Evolutionary conservation across 2,113 vertebrate genomes (phyloP).

Genomic region (Setophaga kirtlandii): DNA sequence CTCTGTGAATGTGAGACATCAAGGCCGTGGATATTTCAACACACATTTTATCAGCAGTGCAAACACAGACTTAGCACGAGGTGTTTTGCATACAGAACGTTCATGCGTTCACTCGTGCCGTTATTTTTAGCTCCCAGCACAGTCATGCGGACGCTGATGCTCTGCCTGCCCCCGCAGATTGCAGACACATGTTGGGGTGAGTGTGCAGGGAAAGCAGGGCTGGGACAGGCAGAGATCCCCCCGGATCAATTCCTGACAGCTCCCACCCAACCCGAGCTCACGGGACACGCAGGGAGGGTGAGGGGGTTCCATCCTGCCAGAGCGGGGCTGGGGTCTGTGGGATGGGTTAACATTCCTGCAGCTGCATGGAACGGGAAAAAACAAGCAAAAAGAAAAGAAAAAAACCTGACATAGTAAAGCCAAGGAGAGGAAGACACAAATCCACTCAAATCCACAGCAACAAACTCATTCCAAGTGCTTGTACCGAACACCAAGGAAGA

Average conservation of each 20-base stretch:
- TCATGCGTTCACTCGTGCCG: not conserved
- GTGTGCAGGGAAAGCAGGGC: constrained; percentile 1
- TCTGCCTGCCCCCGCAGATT: constrained; percentile 15
- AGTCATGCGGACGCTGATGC: constrained; percentile 46
- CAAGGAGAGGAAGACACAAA: not conserved
- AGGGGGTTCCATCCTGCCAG: not conserved
- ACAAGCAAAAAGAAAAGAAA: not conserved
- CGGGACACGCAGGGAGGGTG: accelerated
- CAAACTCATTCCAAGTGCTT: not conserved
- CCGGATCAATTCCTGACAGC: not conserved
- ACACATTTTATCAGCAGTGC: constrained; percentile 38
- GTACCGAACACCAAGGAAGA: not conserved
- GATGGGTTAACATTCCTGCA: accelerated
- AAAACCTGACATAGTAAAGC: not conserved
- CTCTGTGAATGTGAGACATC: not conserved
- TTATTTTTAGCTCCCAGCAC: constrained; percentile 54
- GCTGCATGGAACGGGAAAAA: not conserved
- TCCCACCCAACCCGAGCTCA: not conserved
- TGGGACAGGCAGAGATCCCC: not conserved
- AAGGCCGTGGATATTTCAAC: constrained; percentile 37
- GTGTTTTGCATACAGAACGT: constrained; percentile 27
- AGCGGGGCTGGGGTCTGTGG: accelerated
- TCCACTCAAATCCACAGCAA: not conserved
- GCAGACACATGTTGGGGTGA: constrained; percentile 45
- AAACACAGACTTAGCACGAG: constrained; percentile 21